Evolutionary conservation across 2,113 vertebrate species (phyloP).

Genomic region (Notothenia rossii): DNA sequence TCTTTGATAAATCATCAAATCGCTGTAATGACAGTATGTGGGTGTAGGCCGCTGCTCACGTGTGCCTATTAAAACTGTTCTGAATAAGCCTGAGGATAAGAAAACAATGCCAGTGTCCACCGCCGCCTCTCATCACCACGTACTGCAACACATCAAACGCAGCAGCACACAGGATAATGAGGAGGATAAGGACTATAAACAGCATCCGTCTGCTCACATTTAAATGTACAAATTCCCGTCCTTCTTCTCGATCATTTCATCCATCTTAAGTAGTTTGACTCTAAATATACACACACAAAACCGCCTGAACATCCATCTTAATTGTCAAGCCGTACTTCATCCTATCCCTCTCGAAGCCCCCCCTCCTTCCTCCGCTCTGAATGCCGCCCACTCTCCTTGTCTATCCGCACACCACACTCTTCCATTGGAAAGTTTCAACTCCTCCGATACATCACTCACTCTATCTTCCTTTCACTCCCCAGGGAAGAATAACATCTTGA

Average conservation of each 20-base stretch:
- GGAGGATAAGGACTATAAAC: conserved; percentile 62
- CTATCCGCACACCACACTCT: conserved; percentile 41
- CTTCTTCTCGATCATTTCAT: conserved; percentile 58
- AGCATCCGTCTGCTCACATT: conserved; percentile 56
- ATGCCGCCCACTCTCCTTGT: conserved; percentile 61
- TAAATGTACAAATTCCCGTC: conserved; percentile 48
- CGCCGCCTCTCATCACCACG: conserved; percentile 59
- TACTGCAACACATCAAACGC: conserved; percentile 64
- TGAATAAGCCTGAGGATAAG: conserved; percentile 59
- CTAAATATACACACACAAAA: conserved; percentile 69
- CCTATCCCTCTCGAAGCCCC: conserved; percentile 36
- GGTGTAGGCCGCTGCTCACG: conserved; percentile 46
- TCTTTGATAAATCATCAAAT: conserved; percentile 51
- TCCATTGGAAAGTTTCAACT: conserved; percentile 60
- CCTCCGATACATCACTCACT: conserved; percentile 51
- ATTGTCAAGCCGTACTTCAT: conserved; percentile 67
- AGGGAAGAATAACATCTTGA: conserved; percentile 40
- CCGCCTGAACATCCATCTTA: conserved; percentile 64
- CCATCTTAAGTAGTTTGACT: conserved; percentile 65
- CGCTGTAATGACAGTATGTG: conserved; percentile 44
- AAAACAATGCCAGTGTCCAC: conserved; percentile 66
- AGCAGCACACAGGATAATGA: conserved; percentile 57
- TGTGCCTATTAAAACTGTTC: conserved; percentile 55
- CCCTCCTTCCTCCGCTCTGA: conserved; percentile 43
- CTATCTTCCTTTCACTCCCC: conserved; percentile 41